A percentile compares a stretch with the other conserved stretches of the same genome.
Evolutionary conservation across 2,113 vertebrate species (phyloP).

Genomic region (Tinamus guttatus): DNA sequence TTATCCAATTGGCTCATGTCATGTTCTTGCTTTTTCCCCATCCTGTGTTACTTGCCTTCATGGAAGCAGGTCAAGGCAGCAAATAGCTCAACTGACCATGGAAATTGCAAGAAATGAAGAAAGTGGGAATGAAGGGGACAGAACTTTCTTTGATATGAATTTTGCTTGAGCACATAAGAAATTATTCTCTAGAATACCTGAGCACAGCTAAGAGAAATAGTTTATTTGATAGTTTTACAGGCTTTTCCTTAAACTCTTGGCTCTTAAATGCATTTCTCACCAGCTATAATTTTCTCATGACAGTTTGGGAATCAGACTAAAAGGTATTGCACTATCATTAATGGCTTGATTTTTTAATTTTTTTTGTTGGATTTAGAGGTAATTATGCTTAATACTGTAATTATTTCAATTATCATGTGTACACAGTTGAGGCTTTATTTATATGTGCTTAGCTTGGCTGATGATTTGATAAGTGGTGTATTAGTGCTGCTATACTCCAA

Average conservation of each 20-base stretch:
- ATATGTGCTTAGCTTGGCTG: neutral
- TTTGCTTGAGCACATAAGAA: neutral
- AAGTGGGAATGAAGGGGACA: neutral
- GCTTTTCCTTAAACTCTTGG: neutral
- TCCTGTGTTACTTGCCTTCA: neutral
- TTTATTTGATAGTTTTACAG: neutral
- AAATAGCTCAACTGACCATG: neutral
- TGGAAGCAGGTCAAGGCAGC: neutral
- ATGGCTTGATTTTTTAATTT: neutral
- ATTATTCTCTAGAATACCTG: neutral
- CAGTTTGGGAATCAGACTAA: neutral
- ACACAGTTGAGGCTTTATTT: neutral
- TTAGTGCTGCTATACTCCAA: neutral
- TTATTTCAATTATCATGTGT: slow-evolving; percentile 23
- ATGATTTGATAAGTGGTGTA: neutral
- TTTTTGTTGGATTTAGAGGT: neutral
- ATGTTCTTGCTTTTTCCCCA: neutral
- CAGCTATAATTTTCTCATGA: neutral
- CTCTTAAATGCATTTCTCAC: neutral
- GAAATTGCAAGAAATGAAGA: neutral
- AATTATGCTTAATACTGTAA: slow-evolving; percentile 11
- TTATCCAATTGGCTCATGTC: neutral
- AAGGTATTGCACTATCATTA: neutral
- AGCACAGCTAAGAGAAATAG: neutral
- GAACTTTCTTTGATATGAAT: neutral